Percentiles rank a stretch among this genome's conserved stretches.
Evolutionary conservation across 2,888 invertebrate species (phyloP).

Genomic region (Dynastes maya): DNA sequence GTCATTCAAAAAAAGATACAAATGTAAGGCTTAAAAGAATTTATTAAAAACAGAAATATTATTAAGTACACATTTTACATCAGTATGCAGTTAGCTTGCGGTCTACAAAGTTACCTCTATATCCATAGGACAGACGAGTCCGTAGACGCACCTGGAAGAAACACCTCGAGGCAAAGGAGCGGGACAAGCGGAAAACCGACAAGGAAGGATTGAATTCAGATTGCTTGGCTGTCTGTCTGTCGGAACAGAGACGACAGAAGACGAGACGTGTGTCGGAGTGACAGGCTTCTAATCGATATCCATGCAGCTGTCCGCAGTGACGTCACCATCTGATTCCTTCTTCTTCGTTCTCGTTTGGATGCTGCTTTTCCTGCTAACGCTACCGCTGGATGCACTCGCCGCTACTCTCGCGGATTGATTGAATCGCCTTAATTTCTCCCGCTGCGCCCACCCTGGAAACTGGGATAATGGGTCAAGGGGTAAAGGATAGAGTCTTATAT

Average conservation of each 20-base stretch:
- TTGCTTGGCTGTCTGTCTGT: slow-evolving; percentile 57
- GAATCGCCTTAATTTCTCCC: slow-evolving; percentile 46
- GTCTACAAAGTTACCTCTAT: background rate
- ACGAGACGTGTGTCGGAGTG: slow-evolving; percentile 65
- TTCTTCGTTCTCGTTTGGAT: slow-evolving; percentile 54
- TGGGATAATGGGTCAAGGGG: slow-evolving; percentile 45
- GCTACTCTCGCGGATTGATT: slow-evolving; percentile 54
- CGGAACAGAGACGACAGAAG: slow-evolving; percentile 63
- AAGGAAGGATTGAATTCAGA: slow-evolving; percentile 38
- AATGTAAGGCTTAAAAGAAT: no score
- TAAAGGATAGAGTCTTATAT: background rate
- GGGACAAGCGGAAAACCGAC: slow-evolving; percentile 32
- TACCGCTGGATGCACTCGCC: slow-evolving; percentile 46
- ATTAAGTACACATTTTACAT: no score
- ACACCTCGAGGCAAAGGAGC: slow-evolving; percentile 17
- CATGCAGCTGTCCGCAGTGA: slow-evolving; percentile 71
- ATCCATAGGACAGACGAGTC: slow-evolving; percentile 4
- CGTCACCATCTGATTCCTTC: slow-evolving; percentile 66
- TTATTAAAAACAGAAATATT: no score
- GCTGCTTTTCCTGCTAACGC: slow-evolving; percentile 45
- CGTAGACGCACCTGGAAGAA: slow-evolving; percentile 20
- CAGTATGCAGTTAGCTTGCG: background rate
- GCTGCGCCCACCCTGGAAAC: slow-evolving; percentile 21
- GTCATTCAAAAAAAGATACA: no score
- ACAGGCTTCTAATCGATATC: slow-evolving; percentile 69